Evolutionary conservation across 2,888 invertebrate species (phyloP), one percentile per base, ranked within the genome.

Genomic region (Saturnia pavonia): DNA sequence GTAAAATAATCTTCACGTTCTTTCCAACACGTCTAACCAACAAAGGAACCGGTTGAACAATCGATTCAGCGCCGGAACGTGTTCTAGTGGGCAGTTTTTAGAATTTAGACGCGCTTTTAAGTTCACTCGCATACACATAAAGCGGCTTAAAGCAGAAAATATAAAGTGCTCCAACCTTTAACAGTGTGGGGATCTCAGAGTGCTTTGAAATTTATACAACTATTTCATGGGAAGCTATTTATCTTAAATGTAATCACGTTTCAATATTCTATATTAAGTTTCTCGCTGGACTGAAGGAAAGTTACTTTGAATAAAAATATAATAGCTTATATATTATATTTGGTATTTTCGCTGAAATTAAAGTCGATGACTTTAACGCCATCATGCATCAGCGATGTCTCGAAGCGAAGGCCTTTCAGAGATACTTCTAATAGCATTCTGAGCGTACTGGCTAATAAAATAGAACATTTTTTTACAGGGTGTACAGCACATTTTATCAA

Each of bases 41-140:
- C 57, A 60, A 60, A 60, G 25, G 57, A 60, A 14, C 25, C 57
- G 57, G 34, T 40, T 40, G 65, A 65, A 65, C 19, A 40, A 65
- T 65, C 40, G 65, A 65, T 65, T 40, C 40, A 65, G 40, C 65
- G 34, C 48, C 14, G 71, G 78, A 78, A 84, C 86, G 87, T 87
- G 87, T 85, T 86, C 84, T 79, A 87, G 86, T 86, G 85, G 81
- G 69, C 76, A 74, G 72, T 67, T 77, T 77, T 78, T 78, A 69
- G 75, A 78, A 81, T 79, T 80, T 75, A 76, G 74, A 76, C 76
- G 7, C 42, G 45, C 63, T 69, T 63, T 68, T 60, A 2, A 65
- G 40, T 65, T 65, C 27, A 60, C 57, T 60, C 40, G 40, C 65
- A 40, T n/a, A 57, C 40, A 65, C 63, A 63, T 63, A 63, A 40